Base-by-base conservation (phyloP, 2,888 invertebrate species). In the Nomada lathburiana region DNA sequence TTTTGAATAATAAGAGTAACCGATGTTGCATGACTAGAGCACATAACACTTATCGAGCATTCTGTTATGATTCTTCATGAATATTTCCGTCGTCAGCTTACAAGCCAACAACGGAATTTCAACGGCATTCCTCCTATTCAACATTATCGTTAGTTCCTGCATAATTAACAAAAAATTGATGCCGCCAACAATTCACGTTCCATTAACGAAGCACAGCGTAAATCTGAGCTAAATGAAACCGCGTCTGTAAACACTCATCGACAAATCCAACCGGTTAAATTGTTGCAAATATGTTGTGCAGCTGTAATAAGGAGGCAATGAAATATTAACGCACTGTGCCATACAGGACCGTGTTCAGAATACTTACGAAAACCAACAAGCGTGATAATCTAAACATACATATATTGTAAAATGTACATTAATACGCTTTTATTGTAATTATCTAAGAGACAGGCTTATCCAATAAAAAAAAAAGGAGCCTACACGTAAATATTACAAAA, bases 1-100 rank as follows among this genome's bases (percentile, higher is more conserved):
- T 44, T 59, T 42, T n/a, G 23, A 44, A 42, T 59, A 44, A 55
- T 57, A 74, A 5, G 20, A 59, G 20, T 59, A 59, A 53, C 42
- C 44, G 42, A 52, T 44, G 52, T 74, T 74, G 74, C 76, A 65
- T 76, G 76, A 52, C 64, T 18, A 9, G 20, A 18, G 44, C 11
- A 18, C 64, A 44, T 74, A 76, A 76, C 59, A 74, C 57, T 76
- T 74, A 76, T 59, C 75, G 11, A 20, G 50, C 29, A 65, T 50
- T 42, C 20, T 59, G 64, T 76, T 76, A 76, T 76, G 59, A 74
- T 29, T 65, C 18, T 52, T 74, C 75, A 52, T 76, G 59, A 74
- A 76, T 76, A 76, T 74, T 74, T 76, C 44, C 20, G 1, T 52
- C 26, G 18, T 52, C 59, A 65, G 42, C 52, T 59, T 59, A 44